Percentiles rank a stretch among this genome's conserved stretches.
These are phyloP conservation scores for Syrista parreyssii DNA, from an alignment of 2,888 invertebrate species.

Conservation along the genomic window DNA sequence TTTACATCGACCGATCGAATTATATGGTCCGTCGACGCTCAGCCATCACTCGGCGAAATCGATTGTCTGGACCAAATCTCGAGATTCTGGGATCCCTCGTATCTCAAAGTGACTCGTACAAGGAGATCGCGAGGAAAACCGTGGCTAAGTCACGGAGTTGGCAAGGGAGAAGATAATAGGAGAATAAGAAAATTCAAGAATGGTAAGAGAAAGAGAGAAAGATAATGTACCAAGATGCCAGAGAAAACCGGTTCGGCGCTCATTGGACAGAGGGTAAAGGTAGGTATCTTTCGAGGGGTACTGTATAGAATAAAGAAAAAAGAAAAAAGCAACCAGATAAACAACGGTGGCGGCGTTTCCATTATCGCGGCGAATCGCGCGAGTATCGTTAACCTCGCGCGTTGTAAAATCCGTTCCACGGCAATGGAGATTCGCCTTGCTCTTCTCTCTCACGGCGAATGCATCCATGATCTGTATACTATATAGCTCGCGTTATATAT, in stretches of 20 bases:
- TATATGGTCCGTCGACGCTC: background rate
- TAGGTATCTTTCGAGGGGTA: background rate
- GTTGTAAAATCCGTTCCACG: background rate
- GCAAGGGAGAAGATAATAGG: slow-evolving; percentile 43
- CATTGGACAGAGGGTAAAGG: background rate
- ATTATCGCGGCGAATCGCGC: background rate
- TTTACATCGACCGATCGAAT: slow-evolving; percentile 11
- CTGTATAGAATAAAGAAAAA: background rate
- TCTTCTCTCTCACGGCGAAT: background rate
- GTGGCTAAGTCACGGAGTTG: slow-evolving; percentile 1
- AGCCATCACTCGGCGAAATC: background rate
- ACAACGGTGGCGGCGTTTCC: background rate
- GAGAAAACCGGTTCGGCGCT: background rate
- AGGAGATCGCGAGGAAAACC: background rate
- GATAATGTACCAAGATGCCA: background rate
- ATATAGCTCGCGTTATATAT: background rate
- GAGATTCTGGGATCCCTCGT: background rate
- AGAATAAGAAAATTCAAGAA: background rate
- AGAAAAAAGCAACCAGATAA: background rate
- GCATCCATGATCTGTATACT: background rate
- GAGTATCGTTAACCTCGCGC: background rate
- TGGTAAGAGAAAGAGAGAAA: background rate
- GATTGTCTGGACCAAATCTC: background rate
- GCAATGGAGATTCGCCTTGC: background rate
- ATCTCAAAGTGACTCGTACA: no score